phyloP scores from a whole-genome alignment of 2,888 invertebrate species.

The Cosmorhoe ocellata region DNA sequence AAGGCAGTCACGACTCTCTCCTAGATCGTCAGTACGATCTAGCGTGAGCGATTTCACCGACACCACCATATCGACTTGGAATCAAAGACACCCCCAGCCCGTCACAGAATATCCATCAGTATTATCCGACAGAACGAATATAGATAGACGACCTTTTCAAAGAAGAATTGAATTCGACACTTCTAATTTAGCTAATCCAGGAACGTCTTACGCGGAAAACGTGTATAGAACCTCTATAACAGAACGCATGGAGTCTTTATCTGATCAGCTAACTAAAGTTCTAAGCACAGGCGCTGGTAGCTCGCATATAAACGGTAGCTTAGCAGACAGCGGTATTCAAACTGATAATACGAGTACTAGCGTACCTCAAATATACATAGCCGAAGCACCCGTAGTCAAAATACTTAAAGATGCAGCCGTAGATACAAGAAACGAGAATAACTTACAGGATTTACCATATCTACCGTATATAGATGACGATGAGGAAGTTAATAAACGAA shows the following conservation, averaged over 20 bases:
- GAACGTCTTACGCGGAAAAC: conserved; percentile 65
- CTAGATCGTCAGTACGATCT: conserved; percentile 73
- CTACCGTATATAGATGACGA: conserved; percentile 77
- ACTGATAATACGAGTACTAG: conserved; percentile 76
- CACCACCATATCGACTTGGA: conserved; percentile 77
- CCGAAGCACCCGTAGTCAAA: conserved; percentile 49
- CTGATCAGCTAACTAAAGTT: conserved; percentile 73
- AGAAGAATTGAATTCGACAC: conserved; percentile 73
- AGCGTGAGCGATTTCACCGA: conserved; percentile 79
- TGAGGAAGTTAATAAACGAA: conserved; percentile 58
- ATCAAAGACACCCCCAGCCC: conserved; percentile 60
- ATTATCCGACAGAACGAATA: conserved; percentile 66
- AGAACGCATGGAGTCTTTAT: conserved; percentile 68
- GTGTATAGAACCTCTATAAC: conserved; percentile 60
- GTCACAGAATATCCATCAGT: conserved; percentile 73
- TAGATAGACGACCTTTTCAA: conserved; percentile 67
- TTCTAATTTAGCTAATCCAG: conserved; percentile 56
- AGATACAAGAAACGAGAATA: conserved; percentile 74
- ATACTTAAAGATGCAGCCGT: conserved; percentile 72
- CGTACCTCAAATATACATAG: conserved; percentile 70
- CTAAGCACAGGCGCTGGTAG: conserved; percentile 72
- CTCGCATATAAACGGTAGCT: conserved; percentile 73
- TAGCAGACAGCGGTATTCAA: conserved; percentile 76
- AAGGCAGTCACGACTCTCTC: conserved; percentile 64
- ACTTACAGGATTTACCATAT: conserved; percentile 75